These are phyloP conservation scores for Daphoenositta chrysoptera DNA, from an alignment of 2,113 vertebrate genomes.

Conservation along the genomic window DNA sequence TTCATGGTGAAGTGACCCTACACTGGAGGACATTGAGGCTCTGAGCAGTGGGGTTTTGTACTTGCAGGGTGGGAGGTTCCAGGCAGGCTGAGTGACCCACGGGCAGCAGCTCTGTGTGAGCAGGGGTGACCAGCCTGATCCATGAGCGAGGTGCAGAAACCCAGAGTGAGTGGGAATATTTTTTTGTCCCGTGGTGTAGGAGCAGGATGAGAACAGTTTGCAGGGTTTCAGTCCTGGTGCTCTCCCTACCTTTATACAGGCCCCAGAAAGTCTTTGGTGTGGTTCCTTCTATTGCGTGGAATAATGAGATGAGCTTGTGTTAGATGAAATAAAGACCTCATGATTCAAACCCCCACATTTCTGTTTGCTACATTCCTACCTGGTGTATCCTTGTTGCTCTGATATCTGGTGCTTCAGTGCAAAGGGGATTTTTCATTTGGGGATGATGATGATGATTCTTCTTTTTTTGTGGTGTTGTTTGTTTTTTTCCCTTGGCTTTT, in stretches of 20 bases:
- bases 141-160: not conserved
- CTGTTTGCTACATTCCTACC: not conserved
- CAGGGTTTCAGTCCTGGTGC: not conserved
- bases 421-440: not conserved
- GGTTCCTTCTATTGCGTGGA: not conserved
- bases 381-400: not conserved
- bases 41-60: not conserved
- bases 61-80: not conserved
- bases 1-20: not conserved
- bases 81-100: not conserved
- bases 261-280: not conserved
- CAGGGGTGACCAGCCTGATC: not conserved
- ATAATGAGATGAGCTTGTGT: not conserved
- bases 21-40: not conserved
- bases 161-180: not conserved
- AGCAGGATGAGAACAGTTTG: not conserved
- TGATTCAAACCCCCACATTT: not conserved
- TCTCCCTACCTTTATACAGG: not conserved
- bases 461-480: accelerated
- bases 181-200: accelerated
- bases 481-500: not conserved
- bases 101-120: not conserved
- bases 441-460: not conserved
- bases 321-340: not conserved
- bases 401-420: not conserved